Conservation (phyloP, 2,113 vertebrate genomes). For the Mola mola region DNA sequence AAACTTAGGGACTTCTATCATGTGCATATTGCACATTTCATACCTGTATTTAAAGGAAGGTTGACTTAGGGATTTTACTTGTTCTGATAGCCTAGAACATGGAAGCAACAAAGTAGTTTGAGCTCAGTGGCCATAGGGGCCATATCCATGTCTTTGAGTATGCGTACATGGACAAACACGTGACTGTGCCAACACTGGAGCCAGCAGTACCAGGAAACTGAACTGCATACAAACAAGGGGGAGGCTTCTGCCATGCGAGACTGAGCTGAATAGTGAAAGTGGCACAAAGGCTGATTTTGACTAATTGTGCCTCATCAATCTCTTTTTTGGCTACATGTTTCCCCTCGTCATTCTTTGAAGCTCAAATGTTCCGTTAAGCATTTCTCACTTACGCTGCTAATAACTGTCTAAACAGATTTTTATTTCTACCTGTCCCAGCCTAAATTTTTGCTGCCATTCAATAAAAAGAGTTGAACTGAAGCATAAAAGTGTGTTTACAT, state of each 20-base stretch:
- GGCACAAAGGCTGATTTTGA: conserved; percentile 33
- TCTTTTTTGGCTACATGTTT: too few species aligned
- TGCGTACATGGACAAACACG: conserved; percentile 31
- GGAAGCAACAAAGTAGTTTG: conserved; percentile 33
- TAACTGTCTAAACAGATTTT: too few species aligned
- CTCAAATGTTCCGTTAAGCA: too few species aligned
- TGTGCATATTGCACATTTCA: conserved; percentile 28
- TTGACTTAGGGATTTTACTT: conserved; percentile 42
- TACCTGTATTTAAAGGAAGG: conserved; percentile 24
- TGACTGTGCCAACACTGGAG: conserved; percentile 39
- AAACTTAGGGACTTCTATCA: background rate
- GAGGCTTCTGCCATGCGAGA: conserved; percentile 31
- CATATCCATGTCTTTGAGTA: conserved; percentile 17
- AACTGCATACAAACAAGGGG: conserved; percentile 2
- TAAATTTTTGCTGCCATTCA: too few species aligned
- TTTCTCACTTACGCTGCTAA: too few species aligned
- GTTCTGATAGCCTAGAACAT: conserved; percentile 44
- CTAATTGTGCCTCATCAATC: conserved; percentile 16
- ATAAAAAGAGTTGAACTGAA: too few species aligned
- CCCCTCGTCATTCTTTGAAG: too few species aligned
- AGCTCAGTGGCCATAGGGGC: conserved; percentile 38
- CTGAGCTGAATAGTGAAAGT: too few species aligned
- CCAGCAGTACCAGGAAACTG: conserved; percentile 20
- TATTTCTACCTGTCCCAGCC: too few species aligned
- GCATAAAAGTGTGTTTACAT: too few species aligned